A percentile compares a stretch with the other conserved stretches of the same genome.
Conservation (phyloP, 37 sponge, comb jelly and placozoan genomes). For the Ianthella basta region DNA sequence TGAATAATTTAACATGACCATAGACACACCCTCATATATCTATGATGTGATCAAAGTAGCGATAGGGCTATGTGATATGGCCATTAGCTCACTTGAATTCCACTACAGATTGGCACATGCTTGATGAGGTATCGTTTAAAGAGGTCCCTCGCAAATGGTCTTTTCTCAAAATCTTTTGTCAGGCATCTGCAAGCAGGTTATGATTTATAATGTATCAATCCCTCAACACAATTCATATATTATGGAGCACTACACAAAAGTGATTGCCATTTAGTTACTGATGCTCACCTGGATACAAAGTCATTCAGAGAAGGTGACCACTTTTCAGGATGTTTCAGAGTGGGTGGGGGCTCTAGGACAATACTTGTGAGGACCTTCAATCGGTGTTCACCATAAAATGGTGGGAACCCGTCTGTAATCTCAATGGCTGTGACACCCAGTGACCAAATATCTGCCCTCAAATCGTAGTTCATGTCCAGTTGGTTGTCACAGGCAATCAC, state of each 20-base stretch:
- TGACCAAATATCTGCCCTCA: constrained; percentile 86
- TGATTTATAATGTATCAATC: too few relatives aligned
- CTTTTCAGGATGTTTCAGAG: constrained; percentile 56
- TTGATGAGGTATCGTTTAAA: constrained; percentile 57
- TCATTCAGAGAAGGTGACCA: constrained; percentile 51
- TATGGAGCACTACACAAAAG: too few relatives aligned
- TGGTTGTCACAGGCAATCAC: constrained; percentile 92
- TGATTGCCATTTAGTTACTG: too few relatives aligned
- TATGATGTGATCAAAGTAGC: too few relatives aligned
- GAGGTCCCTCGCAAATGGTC: constrained; percentile 67
- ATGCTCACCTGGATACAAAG: constrained; percentile 41
- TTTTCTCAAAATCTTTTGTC: constrained; percentile 80
- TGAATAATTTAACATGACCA: too few relatives aligned
- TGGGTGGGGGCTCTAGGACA: constrained; percentile 72
- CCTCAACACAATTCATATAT: too few relatives aligned
- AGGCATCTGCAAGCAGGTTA: constrained; percentile 57
- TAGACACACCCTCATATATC: too few relatives aligned
- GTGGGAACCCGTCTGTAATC: constrained; percentile 83
- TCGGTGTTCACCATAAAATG: constrained; percentile 80
- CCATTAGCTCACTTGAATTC: too few relatives aligned
- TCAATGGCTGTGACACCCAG: constrained; percentile 94
- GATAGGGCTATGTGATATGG: too few relatives aligned
- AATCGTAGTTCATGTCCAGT: constrained; percentile 78
- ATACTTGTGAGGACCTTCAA: constrained; percentile 77
- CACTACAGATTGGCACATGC: constrained; percentile 48